These are phyloP conservation scores for Xiphophorus hellerii DNA, from an alignment of 2,113 vertebrate species.

Conservation along the genomic window DNA sequence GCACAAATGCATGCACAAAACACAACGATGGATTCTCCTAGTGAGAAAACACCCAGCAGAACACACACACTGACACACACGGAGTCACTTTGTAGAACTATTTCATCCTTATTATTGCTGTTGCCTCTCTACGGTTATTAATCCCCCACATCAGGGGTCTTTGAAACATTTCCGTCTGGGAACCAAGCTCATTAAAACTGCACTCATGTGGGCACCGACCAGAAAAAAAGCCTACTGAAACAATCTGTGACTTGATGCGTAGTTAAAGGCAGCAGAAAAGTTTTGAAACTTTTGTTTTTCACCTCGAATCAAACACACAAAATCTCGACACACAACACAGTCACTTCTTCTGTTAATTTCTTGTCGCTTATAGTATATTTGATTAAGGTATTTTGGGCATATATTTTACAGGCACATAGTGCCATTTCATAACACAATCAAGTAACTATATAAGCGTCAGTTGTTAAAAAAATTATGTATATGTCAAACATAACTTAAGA, in stretches of 20 bases:
- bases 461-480: too few relatives aligned
- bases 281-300: constrained; percentile 48
- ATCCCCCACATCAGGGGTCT: constrained; percentile 62
- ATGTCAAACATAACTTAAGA: too few relatives aligned
- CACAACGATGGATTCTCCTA: constrained; percentile 10
- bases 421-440: too few relatives aligned
- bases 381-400: too few relatives aligned
- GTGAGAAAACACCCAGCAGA: constrained; percentile 7
- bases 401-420: too few relatives aligned
- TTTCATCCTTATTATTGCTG: constrained; percentile 60
- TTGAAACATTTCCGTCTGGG: constrained; percentile 65
- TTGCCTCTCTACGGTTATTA: constrained; percentile 65
- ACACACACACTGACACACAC: constrained; percentile 20
- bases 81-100: constrained; percentile 36
- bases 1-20: constrained; percentile 5
- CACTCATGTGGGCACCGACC: constrained; percentile 56
- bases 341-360: constrained; percentile 30
- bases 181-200: constrained; percentile 70
- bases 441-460: too few relatives aligned
- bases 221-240: constrained; percentile 55
- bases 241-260: constrained; percentile 46
- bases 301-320: constrained; percentile 35
- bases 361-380: constrained; percentile 30
- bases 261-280: constrained; percentile 52
- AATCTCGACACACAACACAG: constrained; percentile 32